Conservation (phyloP, 1,140 invertebrate genomes). For the Pectinophora gossypiella region DNA sequence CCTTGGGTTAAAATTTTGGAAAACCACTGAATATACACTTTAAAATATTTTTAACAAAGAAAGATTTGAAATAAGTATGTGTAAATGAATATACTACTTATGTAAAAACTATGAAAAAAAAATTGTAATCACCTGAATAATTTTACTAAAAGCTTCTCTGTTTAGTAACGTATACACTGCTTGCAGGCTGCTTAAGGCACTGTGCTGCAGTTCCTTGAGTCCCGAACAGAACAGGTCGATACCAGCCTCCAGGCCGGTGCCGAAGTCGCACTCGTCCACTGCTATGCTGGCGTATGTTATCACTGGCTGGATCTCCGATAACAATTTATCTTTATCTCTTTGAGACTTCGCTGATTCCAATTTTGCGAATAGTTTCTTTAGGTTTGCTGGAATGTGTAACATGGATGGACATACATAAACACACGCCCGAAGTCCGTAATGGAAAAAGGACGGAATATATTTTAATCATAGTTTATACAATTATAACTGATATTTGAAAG, state of each 20-base stretch:
- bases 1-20: too few species aligned
- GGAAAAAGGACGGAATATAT: too few species aligned
- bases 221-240: constrained; percentile 90
- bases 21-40: too few species aligned
- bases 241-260: constrained; percentile 91
- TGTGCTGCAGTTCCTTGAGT: constrained; percentile 78
- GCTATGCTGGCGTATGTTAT: constrained; percentile 90
- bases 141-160: constrained; percentile 84
- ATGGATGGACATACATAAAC: too few species aligned
- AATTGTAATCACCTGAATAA: constrained; percentile 81
- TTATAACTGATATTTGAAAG: too few species aligned
- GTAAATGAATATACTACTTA: too few species aligned
- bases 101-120: too few species aligned
- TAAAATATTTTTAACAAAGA: too few species aligned
- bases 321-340: constrained; percentile 76
- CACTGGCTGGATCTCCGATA: constrained; percentile 84
- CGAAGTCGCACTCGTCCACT: constrained; percentile 96
- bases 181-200: constrained; percentile 79
- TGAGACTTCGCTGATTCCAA: constrained; percentile 78
- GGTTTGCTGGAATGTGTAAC: constrained; percentile 72
- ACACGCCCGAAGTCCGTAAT: too few species aligned
- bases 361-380: constrained; percentile 84
- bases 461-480: too few species aligned
- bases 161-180: constrained; percentile 88
- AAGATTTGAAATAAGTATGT: too few species aligned